Evolutionary conservation across 2,888 invertebrate genomes (phyloP).

Genomic region (Sinotaia quadrata): DNA sequence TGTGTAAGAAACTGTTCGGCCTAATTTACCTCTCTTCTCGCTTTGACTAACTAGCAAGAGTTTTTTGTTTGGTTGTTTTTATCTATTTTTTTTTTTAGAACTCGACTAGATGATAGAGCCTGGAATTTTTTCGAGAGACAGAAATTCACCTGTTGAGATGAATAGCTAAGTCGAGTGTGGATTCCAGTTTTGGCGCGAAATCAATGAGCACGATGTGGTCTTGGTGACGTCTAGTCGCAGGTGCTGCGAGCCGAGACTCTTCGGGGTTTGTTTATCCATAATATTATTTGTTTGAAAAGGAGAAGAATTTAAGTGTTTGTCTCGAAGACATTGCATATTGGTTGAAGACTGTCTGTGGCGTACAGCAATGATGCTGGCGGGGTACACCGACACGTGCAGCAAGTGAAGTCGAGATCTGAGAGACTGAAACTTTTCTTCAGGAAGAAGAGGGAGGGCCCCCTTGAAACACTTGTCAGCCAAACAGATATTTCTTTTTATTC

Average conservation of each 20-base stretch:
- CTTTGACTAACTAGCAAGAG: not conserved
- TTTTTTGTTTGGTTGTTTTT: not conserved
- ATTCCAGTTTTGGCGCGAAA: conserved; percentile 6
- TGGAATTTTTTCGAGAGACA: not conserved
- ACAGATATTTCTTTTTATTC: no score
- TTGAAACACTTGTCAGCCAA: no score
- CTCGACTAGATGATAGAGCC: not conserved
- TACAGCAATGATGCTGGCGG: no score
- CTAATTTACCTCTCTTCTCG: not conserved
- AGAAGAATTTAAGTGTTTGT: conserved; percentile 5
- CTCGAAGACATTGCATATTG: conserved; percentile 2
- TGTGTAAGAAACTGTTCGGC: not conserved
- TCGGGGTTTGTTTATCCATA: conserved; percentile 5
- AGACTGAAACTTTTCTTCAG: no score
- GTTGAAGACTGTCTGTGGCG: not conserved
- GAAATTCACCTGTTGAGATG: conserved; percentile 11
- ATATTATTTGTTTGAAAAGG: conserved; percentile 18
- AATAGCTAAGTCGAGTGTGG: conserved; percentile 6
- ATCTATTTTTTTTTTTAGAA: no score
- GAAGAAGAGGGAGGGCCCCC: no score
- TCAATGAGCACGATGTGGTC: conserved; percentile 17
- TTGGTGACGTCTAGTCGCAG: conserved; percentile 6
- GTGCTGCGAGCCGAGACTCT: not conserved
- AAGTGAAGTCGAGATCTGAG: no score
- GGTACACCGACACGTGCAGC: no score